Conservation (phyloP, 2,113 vertebrate genomes). For the Psittacula cyanocephala region DNA sequence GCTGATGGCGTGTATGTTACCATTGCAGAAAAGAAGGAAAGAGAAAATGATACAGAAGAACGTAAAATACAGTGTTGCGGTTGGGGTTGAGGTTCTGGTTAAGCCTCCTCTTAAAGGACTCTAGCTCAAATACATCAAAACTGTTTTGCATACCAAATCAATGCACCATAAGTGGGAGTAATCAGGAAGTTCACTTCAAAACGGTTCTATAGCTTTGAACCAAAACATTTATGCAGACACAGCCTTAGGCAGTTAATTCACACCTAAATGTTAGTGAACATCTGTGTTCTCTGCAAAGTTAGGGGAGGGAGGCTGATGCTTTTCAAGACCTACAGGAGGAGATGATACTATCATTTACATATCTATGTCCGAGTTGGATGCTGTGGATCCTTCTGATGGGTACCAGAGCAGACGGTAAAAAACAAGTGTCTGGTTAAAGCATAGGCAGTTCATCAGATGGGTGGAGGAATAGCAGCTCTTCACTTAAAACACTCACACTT, state of each 20-base stretch:
- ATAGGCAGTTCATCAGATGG: background rate
- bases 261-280: background rate
- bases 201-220: slow-evolving; percentile 6
- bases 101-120: background rate
- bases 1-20: background rate
- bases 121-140: background rate
- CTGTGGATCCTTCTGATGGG: background rate
- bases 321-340: background rate
- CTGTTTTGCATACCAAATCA: slow-evolving; percentile 5
- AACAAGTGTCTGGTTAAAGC: background rate
- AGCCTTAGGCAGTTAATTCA: background rate
- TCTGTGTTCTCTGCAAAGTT: background rate
- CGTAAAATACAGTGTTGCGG: background rate
- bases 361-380: background rate
- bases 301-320: background rate
- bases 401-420: background rate
- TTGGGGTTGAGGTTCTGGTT: background rate
- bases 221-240: background rate
- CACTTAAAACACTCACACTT: background rate
- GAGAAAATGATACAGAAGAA: background rate
- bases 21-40: background rate
- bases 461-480: background rate
- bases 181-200: slow-evolving; percentile 16
- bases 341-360: background rate
- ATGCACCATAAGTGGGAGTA: background rate